A percentile compares a stretch with the other conserved stretches of the same genome.
These are phyloP conservation scores for Nyctalus aviator DNA, from an alignment of 2,797 vertebrate genomes.

Conservation along the genomic window DNA sequence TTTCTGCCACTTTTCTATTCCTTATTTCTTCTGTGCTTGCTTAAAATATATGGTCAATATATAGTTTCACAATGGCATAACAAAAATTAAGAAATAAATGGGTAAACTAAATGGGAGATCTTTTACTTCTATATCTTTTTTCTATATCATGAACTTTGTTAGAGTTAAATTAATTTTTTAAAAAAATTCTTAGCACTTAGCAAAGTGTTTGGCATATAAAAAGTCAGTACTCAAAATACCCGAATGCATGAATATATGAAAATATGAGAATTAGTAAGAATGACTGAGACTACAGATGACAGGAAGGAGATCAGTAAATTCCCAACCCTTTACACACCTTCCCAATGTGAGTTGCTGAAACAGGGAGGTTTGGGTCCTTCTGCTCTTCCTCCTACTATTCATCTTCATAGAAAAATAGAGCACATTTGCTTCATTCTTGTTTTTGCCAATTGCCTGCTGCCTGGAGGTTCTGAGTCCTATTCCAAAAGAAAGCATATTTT, in stretches of 20 bases:
- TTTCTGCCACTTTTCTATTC: not conserved
- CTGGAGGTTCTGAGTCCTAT: not conserved
- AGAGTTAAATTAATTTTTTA: not conserved
- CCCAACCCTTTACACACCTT: not conserved
- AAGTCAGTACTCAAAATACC: not conserved
- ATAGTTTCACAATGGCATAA: not conserved
- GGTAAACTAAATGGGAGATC: not conserved
- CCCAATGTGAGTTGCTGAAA: not conserved
- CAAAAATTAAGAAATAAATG: slow-evolving; percentile 20
- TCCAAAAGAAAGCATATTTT: not conserved
- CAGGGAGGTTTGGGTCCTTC: not conserved
- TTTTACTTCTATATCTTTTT: slow-evolving; percentile 21
- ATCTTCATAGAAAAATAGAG: slow-evolving; percentile 27
- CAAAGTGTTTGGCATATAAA: not conserved
- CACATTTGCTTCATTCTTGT: not conserved
- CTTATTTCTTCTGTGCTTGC: not conserved
- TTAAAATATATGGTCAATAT: not conserved
- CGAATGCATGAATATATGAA: not conserved
- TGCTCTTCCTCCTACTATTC: not conserved
- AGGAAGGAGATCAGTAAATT: not conserved
- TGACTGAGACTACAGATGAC: not conserved
- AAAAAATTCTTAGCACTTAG: not conserved
- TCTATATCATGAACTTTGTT: not conserved
- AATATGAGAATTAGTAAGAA: not conserved
- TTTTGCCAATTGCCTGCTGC: slow-evolving; percentile 7